Base-by-base conservation (phyloP, 2,113 vertebrate genomes). In the Amphiprion percula region DNA sequence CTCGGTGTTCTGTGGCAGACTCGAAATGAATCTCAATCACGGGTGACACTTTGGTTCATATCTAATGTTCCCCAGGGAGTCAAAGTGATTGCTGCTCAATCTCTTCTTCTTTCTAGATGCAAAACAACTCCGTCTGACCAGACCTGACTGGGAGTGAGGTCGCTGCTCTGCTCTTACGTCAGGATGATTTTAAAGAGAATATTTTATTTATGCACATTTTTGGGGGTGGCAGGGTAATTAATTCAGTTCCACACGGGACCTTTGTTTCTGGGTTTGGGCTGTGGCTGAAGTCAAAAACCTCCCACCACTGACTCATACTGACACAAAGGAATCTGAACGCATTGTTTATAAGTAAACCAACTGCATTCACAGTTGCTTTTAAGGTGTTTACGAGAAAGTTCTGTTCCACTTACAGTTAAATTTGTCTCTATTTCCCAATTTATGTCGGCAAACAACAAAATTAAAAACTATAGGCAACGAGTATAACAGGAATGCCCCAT, bases 1-100 rank as follows among this genome's bases (percentile, higher is more conserved):
- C 44, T 49, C 44, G 55, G 37, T 63, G 37, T 58, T 15, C 41
- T 67, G 58, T 63, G 23, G 54, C 55, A 47, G 24, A 70, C 70
- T 71, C 55, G 53, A 73, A 73, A 77, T 72, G 19, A 80, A 80
- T 77, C 59, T 79, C 50, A 64, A 54, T 89, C 50, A 68, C 50
- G 53, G 46, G 76, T 77, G 67, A 82, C 70, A 71, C 26, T 44
- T n/a, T 70, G n/a, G 39, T 76, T 86, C 77, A 74, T 72, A 53
- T 64, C 56, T 71, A 61, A 71, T 68, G 53, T 17, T 50, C 77
- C 50, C 19, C 47, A 5, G 24, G 53, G 71, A 56, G 63, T 50
- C 71, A 5, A 49, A 70, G 61, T 69, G 63, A 73, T 72, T 63
- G 64, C 77, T 73, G 70, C 63, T 70, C 37, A 26, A 54, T 77